Conservation (phyloP, 2,888 invertebrate genomes). For the Galerucella pusilla region DNA sequence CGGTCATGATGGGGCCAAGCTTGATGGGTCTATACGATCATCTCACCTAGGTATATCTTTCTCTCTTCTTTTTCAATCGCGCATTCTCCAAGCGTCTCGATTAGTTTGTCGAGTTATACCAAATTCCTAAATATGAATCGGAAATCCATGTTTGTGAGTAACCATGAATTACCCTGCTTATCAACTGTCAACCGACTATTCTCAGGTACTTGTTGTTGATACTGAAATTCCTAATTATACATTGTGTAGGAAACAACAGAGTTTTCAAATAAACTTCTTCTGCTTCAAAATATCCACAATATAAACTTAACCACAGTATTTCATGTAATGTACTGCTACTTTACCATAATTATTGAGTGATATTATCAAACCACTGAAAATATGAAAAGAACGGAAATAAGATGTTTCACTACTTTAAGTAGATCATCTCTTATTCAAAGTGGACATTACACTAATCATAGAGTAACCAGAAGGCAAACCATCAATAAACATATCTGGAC, state of each 20-base stretch:
- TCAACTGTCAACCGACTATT: background rate
- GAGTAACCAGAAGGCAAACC: constrained; percentile 26
- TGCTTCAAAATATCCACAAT: background rate
- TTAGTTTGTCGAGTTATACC: no score
- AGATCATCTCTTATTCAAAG: constrained; percentile 36
- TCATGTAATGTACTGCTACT: constrained; percentile 23
- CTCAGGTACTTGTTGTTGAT: background rate
- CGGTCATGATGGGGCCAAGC: no score
- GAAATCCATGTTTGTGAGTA: no score
- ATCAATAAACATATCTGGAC: constrained; percentile 29
- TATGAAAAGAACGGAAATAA: constrained; percentile 25
- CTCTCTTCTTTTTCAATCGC: no score
- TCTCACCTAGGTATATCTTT: no score
- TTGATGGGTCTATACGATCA: no score
- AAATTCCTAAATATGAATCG: no score
- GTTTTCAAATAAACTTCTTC: background rate
- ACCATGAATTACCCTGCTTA: no score
- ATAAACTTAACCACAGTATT: background rate
- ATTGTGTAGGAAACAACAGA: background rate
- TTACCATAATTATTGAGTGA: constrained; percentile 25
- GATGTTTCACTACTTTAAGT: constrained; percentile 37
- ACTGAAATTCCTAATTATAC: background rate
- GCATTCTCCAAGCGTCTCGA: no score
- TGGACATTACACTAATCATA: constrained; percentile 40
- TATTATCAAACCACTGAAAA: constrained; percentile 33